phyloP scores from a whole-genome alignment of 2,113 vertebrate species.

The Rhinolophus ferrumequinum region DNA sequence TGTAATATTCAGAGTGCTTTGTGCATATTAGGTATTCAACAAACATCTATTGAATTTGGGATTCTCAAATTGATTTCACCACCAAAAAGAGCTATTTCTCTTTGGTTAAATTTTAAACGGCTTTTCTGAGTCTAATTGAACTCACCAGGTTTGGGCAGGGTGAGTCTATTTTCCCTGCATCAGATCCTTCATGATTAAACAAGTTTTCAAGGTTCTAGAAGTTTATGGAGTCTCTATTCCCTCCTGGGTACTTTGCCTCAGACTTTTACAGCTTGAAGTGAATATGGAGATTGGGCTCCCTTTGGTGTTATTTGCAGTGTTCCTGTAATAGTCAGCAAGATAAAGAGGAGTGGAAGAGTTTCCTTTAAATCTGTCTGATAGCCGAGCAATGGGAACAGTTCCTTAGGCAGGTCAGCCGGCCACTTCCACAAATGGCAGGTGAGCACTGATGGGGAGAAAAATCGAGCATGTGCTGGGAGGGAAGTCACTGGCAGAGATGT shows the following conservation, averaged over 20 bases:
- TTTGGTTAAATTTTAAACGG: conserved; percentile 2
- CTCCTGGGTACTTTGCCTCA: background rate
- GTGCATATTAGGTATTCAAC: background rate
- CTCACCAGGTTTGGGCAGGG: background rate
- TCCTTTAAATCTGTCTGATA: background rate
- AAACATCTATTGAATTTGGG: background rate
- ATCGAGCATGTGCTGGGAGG: background rate
- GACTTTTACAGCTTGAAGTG: background rate
- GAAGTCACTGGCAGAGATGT: background rate
- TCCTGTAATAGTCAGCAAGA: background rate
- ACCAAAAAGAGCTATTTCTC: background rate
- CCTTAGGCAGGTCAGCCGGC: background rate
- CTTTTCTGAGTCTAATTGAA: background rate
- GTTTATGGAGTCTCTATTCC: background rate
- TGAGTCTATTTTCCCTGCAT: background rate
- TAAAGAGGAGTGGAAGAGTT: background rate
- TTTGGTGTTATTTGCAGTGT: background rate
- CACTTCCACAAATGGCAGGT: background rate
- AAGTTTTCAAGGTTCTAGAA: background rate
- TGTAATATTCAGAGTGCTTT: background rate
- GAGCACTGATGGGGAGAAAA: background rate
- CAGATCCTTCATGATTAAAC: background rate
- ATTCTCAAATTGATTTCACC: background rate
- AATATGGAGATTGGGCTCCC: background rate
- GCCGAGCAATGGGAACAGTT: background rate